Conservation (phyloP, 2,113 vertebrate species). For the Xiphophorus couchianus region DNA sequence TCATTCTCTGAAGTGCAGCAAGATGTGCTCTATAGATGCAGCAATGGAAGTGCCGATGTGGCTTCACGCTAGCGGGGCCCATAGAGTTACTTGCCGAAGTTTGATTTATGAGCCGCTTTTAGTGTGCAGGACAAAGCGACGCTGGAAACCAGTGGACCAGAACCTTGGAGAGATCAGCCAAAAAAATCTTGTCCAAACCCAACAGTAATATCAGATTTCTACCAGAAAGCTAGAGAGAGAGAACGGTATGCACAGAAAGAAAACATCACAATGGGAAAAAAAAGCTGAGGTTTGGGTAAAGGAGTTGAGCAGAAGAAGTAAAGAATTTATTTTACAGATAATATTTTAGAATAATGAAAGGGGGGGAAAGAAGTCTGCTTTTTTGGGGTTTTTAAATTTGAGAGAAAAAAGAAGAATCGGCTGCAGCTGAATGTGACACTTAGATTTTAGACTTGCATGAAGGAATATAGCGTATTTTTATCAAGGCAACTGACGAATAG, state of each 20-base stretch:
- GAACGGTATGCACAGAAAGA: neutral
- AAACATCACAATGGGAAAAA: neutral
- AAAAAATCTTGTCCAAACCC: slow-evolving; percentile 37
- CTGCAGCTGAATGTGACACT: neutral
- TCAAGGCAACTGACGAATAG: slow-evolving; percentile 8
- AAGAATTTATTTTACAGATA: neutral
- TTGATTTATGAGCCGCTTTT: slow-evolving; percentile 67
- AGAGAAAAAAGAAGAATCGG: neutral
- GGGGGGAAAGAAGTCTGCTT: slow-evolving; percentile 22
- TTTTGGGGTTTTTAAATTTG: slow-evolving; percentile 19
- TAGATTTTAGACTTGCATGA: slow-evolving; percentile 1
- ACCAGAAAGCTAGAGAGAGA: slow-evolving; percentile 14
- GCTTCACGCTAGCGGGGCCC: slow-evolving; percentile 30
- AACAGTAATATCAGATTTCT: slow-evolving; percentile 4
- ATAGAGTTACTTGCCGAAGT: slow-evolving; percentile 25
- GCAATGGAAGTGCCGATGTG: slow-evolving; percentile 32
- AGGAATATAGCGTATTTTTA: slow-evolving; percentile 3
- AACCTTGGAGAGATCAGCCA: slow-evolving; percentile 50
- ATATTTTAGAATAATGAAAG: neutral
- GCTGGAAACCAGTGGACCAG: slow-evolving; percentile 45
- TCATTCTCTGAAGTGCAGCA: neutral
- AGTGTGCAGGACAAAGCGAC: slow-evolving; percentile 29
- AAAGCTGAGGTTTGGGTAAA: neutral
- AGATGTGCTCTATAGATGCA: neutral
- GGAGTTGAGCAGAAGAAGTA: neutral